These are phyloP conservation scores for Acestrorhynchus altus DNA, from an alignment of 2,797 vertebrate genomes.

Conservation along the genomic window DNA sequence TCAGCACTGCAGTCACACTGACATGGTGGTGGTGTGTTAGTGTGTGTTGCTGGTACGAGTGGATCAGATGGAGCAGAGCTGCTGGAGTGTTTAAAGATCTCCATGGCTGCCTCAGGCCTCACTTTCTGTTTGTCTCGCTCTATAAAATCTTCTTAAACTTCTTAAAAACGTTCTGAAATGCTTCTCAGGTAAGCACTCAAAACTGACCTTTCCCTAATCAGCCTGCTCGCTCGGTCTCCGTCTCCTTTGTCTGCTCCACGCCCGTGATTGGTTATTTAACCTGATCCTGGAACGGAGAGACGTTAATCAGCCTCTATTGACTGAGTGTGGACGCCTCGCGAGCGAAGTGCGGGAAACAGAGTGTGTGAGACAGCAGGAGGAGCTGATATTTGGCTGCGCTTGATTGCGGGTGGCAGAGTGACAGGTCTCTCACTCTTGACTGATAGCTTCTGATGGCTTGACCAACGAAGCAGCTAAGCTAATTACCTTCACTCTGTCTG, in stretches of 20 bases:
- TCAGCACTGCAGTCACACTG: no score
- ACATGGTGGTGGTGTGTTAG: no score
- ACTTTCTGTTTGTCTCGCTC: no score
- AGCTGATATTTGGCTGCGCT: constrained; percentile 35
- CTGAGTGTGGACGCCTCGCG: not conserved
- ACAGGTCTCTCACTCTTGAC: constrained; percentile 62
- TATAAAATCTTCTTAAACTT: not conserved
- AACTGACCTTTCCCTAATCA: constrained; percentile 42
- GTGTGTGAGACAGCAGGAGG: not conserved
- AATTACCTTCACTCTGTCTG: constrained; percentile 70
- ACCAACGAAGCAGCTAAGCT: constrained; percentile 68
- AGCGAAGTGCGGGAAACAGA: constrained; percentile 18
- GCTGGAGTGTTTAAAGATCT: no score
- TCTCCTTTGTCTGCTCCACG: not conserved
- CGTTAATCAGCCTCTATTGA: constrained; percentile 45
- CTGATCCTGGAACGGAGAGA: constrained; percentile 15
- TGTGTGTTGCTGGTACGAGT: no score
- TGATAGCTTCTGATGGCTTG: constrained; percentile 70
- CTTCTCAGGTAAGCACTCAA: not conserved
- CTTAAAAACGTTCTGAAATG: not conserved
- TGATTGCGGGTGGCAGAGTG: constrained; percentile 45
- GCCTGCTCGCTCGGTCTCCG: not conserved
- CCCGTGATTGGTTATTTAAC: constrained; percentile 40
- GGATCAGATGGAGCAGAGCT: no score
- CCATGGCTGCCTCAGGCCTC: no score